Conservation (phyloP, 2,113 vertebrate genomes). For the Cettia cetti region DNA sequence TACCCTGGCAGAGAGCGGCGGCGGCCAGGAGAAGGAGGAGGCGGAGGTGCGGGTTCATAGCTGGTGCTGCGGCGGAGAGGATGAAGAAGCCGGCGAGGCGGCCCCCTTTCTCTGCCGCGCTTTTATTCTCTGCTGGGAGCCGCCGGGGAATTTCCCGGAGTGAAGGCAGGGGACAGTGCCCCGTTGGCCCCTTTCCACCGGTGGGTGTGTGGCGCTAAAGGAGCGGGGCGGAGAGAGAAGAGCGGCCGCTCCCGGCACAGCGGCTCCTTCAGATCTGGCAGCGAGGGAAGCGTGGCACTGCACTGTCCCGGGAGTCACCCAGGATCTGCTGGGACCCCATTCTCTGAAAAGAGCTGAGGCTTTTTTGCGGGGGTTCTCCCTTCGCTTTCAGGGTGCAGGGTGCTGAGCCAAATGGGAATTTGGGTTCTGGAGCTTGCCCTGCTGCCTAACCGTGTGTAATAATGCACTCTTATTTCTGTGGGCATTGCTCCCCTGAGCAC, state of each 20-base stretch:
- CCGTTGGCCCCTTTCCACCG: neutral
- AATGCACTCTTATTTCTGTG: fast-evolving
- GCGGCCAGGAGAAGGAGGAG: neutral
- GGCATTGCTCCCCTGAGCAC: neutral
- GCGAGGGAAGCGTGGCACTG: fast-evolving
- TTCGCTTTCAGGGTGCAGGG: neutral
- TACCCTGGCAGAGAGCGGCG: neutral
- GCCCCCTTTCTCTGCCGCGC: neutral
- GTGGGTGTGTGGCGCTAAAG: neutral
- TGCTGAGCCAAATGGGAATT: neutral
- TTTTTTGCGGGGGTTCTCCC: neutral
- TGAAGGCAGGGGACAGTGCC: too few species aligned
- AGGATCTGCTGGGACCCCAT: neutral
- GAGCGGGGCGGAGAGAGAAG: neutral
- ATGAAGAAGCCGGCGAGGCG: neutral
- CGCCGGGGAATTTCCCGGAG: neutral
- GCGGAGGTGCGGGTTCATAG: neutral
- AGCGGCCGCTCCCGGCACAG: neutral
- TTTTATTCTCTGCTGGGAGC: neutral
- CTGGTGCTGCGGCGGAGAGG: neutral
- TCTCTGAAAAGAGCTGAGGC: neutral
- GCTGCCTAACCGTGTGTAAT: neutral
- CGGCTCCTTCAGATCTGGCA: too few species aligned
- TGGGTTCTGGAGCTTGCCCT: neutral
- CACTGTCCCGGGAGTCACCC: neutral